Base-by-base conservation (phyloP, 2,113 vertebrate genomes). In the Nesoenas mayeri region DNA sequence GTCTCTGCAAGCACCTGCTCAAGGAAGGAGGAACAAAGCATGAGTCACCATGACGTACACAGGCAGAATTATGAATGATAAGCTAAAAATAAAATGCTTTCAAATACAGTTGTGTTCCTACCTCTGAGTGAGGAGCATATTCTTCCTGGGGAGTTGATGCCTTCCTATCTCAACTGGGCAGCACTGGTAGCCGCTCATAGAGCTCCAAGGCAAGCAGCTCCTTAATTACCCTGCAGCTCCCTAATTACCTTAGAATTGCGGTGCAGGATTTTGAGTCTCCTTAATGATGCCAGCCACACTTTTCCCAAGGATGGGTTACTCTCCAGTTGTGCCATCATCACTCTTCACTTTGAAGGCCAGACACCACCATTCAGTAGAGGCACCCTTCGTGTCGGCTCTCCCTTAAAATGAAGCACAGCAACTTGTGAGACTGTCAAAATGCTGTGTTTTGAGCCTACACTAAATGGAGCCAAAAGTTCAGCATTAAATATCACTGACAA, bases 1-100 rank as follows among this genome's bases (percentile, higher is more conserved):
- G 65, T 32, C 77, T 31, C 73, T 47, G 31, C 79, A 72, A n/a
- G 88, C 54, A 44, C 40, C 56, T 20, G 47, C 77, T 69, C 1
- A 0, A 89, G 83, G 77, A 84, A 81, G 81, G 53, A 66, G 62
- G 89, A 94, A 81, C 66, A 91, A 91, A 89, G 48, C 69, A 28
- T 94, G 93, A 97, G 75, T 97, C 93, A 95, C 84, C 1, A 1
- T 70, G 91, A 91, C 53, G 72, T 65, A 74, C 42, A 79, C 20
- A 79, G 93, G 72, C 0, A 0, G 72, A 85, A 91, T 86, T 91
- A 90, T 93, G 92, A 95, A 94, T 83, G 80, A 83, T 60, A 89
- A 85, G 34, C 91, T 97, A 93, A 94, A 98, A 97, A 93, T 95
- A 96, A 87, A 95, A 42, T 19, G 61, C 77, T 82, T 94, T 92